Base-by-base conservation (phyloP, 2,888 invertebrate species). In the Trichogramma evanescens region DNA sequence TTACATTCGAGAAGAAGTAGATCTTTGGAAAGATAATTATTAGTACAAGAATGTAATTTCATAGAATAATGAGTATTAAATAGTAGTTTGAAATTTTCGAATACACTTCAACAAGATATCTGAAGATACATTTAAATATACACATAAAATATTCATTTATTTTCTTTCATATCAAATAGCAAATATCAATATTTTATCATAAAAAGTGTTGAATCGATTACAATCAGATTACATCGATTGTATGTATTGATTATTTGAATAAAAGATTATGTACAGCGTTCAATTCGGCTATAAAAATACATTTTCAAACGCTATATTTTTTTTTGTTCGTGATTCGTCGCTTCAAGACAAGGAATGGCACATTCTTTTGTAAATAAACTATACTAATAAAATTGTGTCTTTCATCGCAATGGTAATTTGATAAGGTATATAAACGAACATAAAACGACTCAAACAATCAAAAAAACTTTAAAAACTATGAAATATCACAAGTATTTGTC, bases 161-260 rank as follows among this genome's bases (percentile, higher is more conserved):
- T 56, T 57, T 59, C 63, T 63, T 63, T 63, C 60, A 63, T 63
- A 59, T 26, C 55, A 63, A 51, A 56, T 58, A 63, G 60, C 57
- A 60, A 55, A 59, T 54, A 50, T 26, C 26, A 26, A 26, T 26
- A 26, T 26, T 56, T 57, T 59, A 59, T 63, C 60, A 60, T 63
- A 63, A 60, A 59, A 59, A 54, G 9, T 26, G 26, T 26, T 26
- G 26, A 26, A 26, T 60, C 9, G 48, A 63, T 52, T 58, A 59
- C 52, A 42, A 56, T 56, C 39, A 5, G 10, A 56, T 48, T 59
- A 62, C 59, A 63, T 63, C 43, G 26, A 61, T 63, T 51, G 44
- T 58, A 63, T 54, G 61, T 63, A 56, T 26, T 26, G 2, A 26
- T 61, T 58, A 63, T 13, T 26, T 55, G 53, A 58, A 60, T 38